Base-by-base conservation (phyloP, 1,140 invertebrate genomes). In the Platyscapa corneri region DNA sequence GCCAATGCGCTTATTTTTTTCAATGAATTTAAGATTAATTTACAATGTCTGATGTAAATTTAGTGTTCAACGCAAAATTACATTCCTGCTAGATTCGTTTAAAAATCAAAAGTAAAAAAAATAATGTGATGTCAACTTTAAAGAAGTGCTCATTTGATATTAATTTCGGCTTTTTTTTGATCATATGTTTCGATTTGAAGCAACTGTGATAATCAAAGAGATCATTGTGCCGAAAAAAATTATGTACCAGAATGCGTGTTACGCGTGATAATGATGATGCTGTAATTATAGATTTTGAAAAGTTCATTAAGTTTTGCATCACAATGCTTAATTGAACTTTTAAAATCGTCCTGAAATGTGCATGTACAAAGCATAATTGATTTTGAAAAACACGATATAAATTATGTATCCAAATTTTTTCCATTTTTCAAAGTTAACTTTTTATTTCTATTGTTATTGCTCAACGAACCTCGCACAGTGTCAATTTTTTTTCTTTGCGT, bases 121-220 rank as follows among this genome's bases (percentile, higher is more conserved):
- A n/a, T 82, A 34, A 60, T 23, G n/a, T 42, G 70, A 34, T 16
- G 23, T 6, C 60, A 82, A 64, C 46, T 67, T 16, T 42, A 10
- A 83, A 60, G 27, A 65, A 83, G 16, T 0, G 27, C 20, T 72
- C 60, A 42, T 42, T 76, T 76, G 34, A 74, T 82, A 49, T 39
- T 3, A 8, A 74, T 42, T 81, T 65, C 8, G 37, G 18, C 32
- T 46, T 64, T 34, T 37, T 42, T 12, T 42, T 37, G 30, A 56
- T 23, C 18, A 67, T 39, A 46, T 14, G 37, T 82, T 74, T 83
- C 23, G 65, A 49, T 86, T 83, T 79, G n/a, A 86, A 86, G 67
- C 53, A 74, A 86, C 85, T 86, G 85, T 86, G 85, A 86, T 86
- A 86, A 86, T 16, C 76, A 78, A 78, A 77, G 34, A 82, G 67